Evolutionary conservation across 2,113 vertebrate species (phyloP), one percentile per base, ranked within the genome.

Genomic region (Oplegnathus fasciatus): DNA sequence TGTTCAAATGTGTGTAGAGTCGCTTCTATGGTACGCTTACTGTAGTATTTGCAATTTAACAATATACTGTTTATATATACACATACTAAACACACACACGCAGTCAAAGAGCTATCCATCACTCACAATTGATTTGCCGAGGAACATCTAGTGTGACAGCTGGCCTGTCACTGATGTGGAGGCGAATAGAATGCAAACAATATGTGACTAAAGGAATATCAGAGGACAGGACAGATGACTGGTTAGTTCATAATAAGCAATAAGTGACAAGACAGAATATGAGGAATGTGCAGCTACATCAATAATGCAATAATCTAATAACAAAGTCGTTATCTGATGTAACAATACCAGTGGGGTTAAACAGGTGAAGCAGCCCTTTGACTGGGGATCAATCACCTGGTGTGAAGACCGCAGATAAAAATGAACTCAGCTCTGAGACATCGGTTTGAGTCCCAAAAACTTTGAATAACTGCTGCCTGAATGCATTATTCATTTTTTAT

Each of bases 91-190:
- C n/a, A 70, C 11, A 69, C 58, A 48, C n/a, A 34, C 22, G 34
- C 57, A 55, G 58, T 37, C 30, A 58, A 50, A 70, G 52, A 83
- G 40, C 50, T 26, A 26, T 44, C 81, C 46, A 75, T 86, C 76
- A 60, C 28, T 81, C 40, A 68, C 24, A 78, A 28, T 71, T 37
- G 28, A 62, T 76, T 60, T 67, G 32, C 64, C 65, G 69, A 69
- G 24, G 60, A 58, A 79, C 73, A 84, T 76, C n/a, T 0, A 78
- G 37, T 77, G 22, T 83, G 85, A 76, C 89, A 80, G 76, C 72
- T 68, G 62, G 70, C 65, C 28, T 77, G 71, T 85, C 86, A 60
- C 42, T 44, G 37, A 74, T 40, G 66, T 76, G 71, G 62, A 65
- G 78, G 65, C 15, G 10, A 80, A 44, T 34, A 22, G n/a, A 80